Conservation (phyloP, 2,888 invertebrate genomes). For the Saturnia japonica region DNA sequence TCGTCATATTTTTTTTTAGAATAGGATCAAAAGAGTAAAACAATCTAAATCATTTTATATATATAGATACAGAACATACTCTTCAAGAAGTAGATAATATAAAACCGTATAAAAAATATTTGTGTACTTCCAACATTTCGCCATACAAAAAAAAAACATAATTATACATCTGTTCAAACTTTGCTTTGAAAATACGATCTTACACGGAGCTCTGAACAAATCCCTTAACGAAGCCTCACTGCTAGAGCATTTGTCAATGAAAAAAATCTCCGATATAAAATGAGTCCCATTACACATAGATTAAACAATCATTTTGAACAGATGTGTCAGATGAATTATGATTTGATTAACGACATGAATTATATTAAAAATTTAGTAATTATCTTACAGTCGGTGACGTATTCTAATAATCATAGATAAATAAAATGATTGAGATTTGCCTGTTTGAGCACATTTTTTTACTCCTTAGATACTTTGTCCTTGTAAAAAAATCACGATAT, state of each 20-base stretch:
- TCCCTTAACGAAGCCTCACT: constrained; percentile 28
- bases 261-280: constrained; percentile 23
- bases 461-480: no score
- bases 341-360: no score
- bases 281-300: constrained; percentile 24
- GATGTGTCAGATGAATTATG: constrained; percentile 15
- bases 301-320: neutral
- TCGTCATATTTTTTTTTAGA: no score
- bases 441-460: no score
- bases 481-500: no score
- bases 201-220: constrained; percentile 15
- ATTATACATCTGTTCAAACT: neutral
- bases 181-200: neutral
- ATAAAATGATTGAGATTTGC: no score
- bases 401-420: no score
- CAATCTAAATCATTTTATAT: no score
- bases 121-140: neutral
- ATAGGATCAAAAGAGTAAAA: no score
- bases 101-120: neutral
- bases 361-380: neutral
- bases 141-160: neutral
- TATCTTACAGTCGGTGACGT: neutral
- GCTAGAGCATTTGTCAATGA: constrained; percentile 35
- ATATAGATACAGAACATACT: no score
- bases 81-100: no score